Percentiles rank a stretch among this genome's conserved stretches.
These are phyloP conservation scores for Colletes collaris DNA, from an alignment of 2,888 invertebrate genomes.

Conservation along the genomic window DNA sequence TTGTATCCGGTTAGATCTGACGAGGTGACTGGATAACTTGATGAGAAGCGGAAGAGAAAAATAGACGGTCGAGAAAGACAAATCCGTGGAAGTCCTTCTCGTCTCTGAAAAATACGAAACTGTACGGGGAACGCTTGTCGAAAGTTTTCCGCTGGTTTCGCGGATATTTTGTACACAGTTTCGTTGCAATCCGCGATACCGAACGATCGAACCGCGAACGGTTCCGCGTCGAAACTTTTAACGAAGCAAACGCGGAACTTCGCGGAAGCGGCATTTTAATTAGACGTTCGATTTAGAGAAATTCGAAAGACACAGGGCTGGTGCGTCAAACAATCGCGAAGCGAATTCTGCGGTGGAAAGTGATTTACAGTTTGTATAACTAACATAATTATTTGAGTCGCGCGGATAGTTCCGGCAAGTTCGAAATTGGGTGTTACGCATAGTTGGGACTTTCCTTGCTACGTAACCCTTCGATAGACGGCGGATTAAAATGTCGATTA, in stretches of 20 bases:
- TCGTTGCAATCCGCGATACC: neutral
- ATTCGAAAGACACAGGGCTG: neutral
- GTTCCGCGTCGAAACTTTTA: neutral
- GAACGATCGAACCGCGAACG: neutral
- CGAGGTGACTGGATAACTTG: constrained; percentile 28
- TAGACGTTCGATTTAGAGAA: neutral
- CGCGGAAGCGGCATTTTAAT: constrained; percentile 9
- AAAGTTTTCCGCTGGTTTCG: no score
- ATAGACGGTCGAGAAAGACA: neutral
- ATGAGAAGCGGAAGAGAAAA: constrained; percentile 21
- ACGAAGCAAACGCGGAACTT: neutral
- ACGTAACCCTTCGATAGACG: neutral
- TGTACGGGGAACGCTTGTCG: neutral
- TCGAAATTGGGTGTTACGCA: constrained; percentile 18
- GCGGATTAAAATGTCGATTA: constrained; percentile 7
- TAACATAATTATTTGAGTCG: constrained; percentile 33
- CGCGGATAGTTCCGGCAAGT: constrained; percentile 27
- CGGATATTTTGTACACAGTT: no score
- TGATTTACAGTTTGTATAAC: constrained; percentile 39
- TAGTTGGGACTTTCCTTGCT: constrained; percentile 1
- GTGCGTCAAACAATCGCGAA: constrained; percentile 15
- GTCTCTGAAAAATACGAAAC: neutral
- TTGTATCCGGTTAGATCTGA: constrained; percentile 43
- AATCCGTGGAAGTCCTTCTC: neutral
- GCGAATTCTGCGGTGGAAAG: constrained; percentile 34